These are phyloP conservation scores for Spea multiplicata DNA, from an alignment of 2,113 vertebrate species.

Conservation along the genomic window DNA sequence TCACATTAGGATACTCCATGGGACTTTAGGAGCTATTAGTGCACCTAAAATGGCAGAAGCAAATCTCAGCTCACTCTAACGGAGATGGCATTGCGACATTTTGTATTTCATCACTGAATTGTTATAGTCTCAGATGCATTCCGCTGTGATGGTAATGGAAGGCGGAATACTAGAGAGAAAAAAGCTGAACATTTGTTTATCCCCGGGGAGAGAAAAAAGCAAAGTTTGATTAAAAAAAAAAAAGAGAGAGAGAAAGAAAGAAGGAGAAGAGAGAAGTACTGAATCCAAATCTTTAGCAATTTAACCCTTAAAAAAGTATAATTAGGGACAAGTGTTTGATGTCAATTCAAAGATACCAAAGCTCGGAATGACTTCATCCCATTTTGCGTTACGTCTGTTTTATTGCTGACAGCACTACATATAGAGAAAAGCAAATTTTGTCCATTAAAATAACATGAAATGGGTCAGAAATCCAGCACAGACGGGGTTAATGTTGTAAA, in stretches of 20 bases:
- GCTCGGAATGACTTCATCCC: no score
- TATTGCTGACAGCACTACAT: no score
- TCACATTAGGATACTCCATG: conserved; percentile 94
- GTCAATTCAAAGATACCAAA: no score
- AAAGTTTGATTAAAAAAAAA: conserved; percentile 77
- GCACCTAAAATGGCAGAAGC: conserved; percentile 90
- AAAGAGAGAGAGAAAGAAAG: conserved; percentile 50
- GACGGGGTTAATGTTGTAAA: no score
- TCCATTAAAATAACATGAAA: no score
- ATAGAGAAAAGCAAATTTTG: no score
- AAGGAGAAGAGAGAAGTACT: conserved; percentile 72
- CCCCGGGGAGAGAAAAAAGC: conserved; percentile 76
- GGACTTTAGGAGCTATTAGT: conserved; percentile 86
- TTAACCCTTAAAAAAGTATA: conserved; percentile 62
- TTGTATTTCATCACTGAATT: conserved; percentile 90
- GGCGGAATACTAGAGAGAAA: conserved; percentile 68
- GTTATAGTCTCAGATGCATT: conserved; percentile 85
- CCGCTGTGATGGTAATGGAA: conserved; percentile 87
- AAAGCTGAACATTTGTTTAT: conserved; percentile 89
- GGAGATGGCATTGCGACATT: conserved; percentile 85
- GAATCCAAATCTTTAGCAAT: conserved; percentile 83
- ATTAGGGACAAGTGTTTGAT: background rate
- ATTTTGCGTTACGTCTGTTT: no score
- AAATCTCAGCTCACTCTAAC: conserved; percentile 83
- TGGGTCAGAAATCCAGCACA: no score